phyloP scores from a whole-genome alignment of 2,888 invertebrate species.

The Omphaloscelis lunosa region DNA sequence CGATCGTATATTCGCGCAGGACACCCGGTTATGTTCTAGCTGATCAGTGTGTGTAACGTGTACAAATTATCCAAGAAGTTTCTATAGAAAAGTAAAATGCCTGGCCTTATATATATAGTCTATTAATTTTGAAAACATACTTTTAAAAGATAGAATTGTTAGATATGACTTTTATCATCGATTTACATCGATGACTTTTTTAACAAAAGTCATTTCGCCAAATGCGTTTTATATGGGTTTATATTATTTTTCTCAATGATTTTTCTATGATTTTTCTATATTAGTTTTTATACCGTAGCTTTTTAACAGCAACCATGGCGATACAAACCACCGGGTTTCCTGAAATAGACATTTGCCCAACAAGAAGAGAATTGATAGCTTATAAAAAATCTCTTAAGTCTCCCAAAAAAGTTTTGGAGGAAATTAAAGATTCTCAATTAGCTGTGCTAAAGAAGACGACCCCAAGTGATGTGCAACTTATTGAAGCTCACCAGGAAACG shows the following conservation, averaged over 20 bases:
- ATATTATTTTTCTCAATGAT: too few species aligned
- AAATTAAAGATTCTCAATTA: constrained; percentile 65
- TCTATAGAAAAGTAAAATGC: background rate
- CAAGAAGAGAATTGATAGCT: constrained; percentile 77
- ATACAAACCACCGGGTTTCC: constrained; percentile 74
- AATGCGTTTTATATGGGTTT: background rate
- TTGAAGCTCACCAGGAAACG: background rate
- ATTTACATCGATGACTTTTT: too few species aligned
- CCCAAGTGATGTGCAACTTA: background rate
- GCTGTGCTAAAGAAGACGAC: constrained; percentile 33
- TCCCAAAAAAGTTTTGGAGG: constrained; percentile 71
- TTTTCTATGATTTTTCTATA: too few species aligned
- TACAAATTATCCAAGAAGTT: background rate
- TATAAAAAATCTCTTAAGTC: constrained; percentile 79
- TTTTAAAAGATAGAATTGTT: background rate
- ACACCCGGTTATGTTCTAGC: too few species aligned
- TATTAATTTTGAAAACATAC: too few species aligned
- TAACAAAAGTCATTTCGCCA: background rate
- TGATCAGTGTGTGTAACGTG: background rate
- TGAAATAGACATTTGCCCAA: constrained; percentile 80
- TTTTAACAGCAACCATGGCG: constrained; percentile 47
- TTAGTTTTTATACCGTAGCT: background rate
- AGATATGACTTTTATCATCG: too few species aligned
- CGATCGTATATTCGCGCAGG: too few species aligned
- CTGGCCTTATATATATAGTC: background rate